Evolutionary conservation across 2,797 vertebrate genomes (phyloP).

Genomic region (Dermochelys coriacea): DNA sequence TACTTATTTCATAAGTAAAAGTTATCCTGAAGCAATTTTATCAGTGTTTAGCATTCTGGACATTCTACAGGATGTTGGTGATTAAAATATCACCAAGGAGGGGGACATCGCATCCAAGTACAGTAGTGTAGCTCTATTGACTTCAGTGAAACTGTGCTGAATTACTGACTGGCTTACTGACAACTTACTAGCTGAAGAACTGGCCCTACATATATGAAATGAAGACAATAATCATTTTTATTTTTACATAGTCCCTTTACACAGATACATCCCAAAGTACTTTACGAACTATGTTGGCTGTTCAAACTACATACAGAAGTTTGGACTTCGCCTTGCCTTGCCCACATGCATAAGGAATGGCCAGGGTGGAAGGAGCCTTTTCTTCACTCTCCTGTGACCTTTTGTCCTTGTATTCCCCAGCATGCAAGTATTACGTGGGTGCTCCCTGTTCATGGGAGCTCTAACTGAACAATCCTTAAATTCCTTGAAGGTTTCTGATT

Average conservation of each 20-base stretch:
- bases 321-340: neutral
- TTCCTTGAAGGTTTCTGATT: neutral
- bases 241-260: accelerated
- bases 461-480: neutral
- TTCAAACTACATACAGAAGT: neutral
- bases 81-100: neutral
- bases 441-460: neutral
- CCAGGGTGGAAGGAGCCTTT: too few species aligned
- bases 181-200: too few species aligned
- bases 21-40: neutral
- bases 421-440: neutral
- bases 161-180: too few species aligned
- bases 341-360: neutral
- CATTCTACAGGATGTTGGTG: neutral
- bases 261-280: neutral
- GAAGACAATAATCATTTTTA: too few species aligned
- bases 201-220: too few species aligned
- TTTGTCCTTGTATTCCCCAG: neutral
- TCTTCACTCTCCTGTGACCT: neutral
- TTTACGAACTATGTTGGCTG: neutral
- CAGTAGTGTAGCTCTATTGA: accelerated
- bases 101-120: neutral
- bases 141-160: accelerated
- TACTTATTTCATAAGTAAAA: neutral
- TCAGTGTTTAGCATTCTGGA: neutral